A percentile compares a stretch with the other conserved stretches of the same genome.
These are phyloP conservation scores for Pseudomyrmex sp. DNA, from an alignment of 1,140 invertebrate genomes.

Conservation along the genomic window DNA sequence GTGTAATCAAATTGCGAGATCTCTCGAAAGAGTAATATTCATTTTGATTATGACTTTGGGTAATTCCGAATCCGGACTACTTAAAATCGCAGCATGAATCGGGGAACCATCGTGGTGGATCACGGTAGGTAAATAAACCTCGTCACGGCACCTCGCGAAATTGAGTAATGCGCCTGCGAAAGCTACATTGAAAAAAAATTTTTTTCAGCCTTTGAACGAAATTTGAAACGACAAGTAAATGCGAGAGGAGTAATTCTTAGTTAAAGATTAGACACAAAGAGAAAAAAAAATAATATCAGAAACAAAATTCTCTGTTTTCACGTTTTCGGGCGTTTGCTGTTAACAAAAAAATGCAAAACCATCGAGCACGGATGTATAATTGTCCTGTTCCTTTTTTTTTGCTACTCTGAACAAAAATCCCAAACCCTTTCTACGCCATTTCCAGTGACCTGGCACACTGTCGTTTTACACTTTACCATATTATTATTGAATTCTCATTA, in stretches of 20 bases:
- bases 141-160: slow-evolving; percentile 32
- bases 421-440: slow-evolving; percentile 76
- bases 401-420: slow-evolving; percentile 39
- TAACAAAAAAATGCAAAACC: slow-evolving; percentile 13
- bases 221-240: slow-evolving; percentile 3
- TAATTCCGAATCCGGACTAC: background rate
- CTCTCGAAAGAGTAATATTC: background rate
- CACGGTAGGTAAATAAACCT: slow-evolving; percentile 46
- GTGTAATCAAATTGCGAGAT: background rate
- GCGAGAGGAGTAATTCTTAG: slow-evolving; percentile 11
- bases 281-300: slow-evolving; percentile 9
- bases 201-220: background rate
- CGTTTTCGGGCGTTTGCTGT: slow-evolving; percentile 16
- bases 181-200: background rate
- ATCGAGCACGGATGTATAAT: slow-evolving; percentile 26
- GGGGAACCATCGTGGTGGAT: slow-evolving; percentile 67
- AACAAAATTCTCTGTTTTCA: slow-evolving; percentile 13
- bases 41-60: background rate
- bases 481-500: slow-evolving; percentile 65
- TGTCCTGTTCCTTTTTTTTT: slow-evolving; percentile 34
- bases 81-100: slow-evolving; percentile 23
- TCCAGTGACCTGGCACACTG: slow-evolving; percentile 83
- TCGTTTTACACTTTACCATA: slow-evolving; percentile 54
- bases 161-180: slow-evolving; percentile 37
- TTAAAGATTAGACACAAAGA: background rate